Base-by-base conservation (phyloP, 1,140 invertebrate species). In the Drosophila subobscura region DNA sequence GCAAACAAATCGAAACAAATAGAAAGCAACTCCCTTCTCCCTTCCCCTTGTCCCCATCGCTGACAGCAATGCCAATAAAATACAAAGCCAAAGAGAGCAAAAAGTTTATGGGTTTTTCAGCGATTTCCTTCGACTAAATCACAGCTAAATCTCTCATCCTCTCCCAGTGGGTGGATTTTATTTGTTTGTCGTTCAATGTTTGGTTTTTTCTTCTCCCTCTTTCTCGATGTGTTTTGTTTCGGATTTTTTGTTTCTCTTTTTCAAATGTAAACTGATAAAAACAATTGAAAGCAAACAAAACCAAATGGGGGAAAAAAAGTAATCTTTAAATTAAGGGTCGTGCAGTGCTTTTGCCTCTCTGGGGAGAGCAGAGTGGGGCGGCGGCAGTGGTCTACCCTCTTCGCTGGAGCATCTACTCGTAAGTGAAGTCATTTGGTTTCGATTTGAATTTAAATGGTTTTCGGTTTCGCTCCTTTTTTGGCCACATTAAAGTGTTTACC, bases 261-360 rank as follows among this genome's bases (percentile, higher is more conserved):
- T 84, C 71, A 51, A 88, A 88, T 88, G 83, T 88, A 88, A 88
- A 79, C 83, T 88, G 83, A 88, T 88, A 88, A 88, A 88, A 88
- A 88, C 83, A 88, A 88, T 88, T 86, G 83, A 86, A 86, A 71
- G 83, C 84, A 83, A 84, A 83, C 84, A 86, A 58, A 53, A 51
- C 53, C 54, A 46, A 70, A 72, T 45, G 57, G 63, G 66, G 71
- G 72, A 57, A 52, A 58, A 77, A 75, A 81, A 72, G 83, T 76
- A 88, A 86, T 86, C 83, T 88, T 88, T 83, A 86, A 86, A 88
- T 86, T 81, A 79, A 83, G 83, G 83, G 78, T 59, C 41, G 61
- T 37, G 12, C 37, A 25, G 49, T 56, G 46, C 53, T 47, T 41
- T 49, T 33, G 53, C 45, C 52, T 41, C 41, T 55, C 8, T 1